phyloP scores from a whole-genome alignment of 2,113 vertebrate genomes.

The Cheirogaleus medius region DNA sequence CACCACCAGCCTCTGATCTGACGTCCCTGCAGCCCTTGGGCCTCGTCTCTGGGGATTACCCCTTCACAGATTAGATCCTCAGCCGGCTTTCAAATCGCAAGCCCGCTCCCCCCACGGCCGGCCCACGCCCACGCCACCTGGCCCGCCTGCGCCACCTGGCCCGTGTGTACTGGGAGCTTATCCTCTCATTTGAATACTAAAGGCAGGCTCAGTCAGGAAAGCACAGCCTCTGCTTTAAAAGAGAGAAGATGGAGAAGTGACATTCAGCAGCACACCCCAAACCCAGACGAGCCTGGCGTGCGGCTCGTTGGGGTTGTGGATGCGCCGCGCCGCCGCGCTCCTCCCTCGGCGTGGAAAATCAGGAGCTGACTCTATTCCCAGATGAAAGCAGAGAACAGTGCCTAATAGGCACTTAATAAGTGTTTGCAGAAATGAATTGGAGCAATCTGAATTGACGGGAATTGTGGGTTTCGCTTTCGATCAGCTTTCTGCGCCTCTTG shows the following conservation, averaged over 20 bases:
- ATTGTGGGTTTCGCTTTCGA: slow-evolving; percentile 35
- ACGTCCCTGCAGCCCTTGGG: not conserved
- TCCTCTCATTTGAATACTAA: slow-evolving; percentile 46
- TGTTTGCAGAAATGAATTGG: slow-evolving; percentile 59
- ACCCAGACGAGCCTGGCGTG: not conserved
- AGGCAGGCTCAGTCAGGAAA: not conserved
- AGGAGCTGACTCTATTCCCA: slow-evolving; percentile 41
- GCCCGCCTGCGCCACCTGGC: not conserved
- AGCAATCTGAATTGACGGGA: slow-evolving; percentile 34
- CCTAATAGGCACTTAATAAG: slow-evolving; percentile 60
- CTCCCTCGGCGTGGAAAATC: not conserved
- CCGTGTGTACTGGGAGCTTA: not conserved
- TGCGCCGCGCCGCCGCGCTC: not conserved
- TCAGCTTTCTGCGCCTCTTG: slow-evolving; percentile 45
- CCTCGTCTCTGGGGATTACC: not conserved
- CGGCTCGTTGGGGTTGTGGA: not conserved
- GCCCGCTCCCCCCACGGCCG: not conserved
- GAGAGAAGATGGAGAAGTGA: not conserved
- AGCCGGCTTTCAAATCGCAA: not conserved
- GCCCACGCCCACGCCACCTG: not conserved
- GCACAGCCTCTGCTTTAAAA: not conserved
- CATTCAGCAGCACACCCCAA: not conserved
- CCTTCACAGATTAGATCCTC: not conserved
- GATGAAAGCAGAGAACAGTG: not conserved
- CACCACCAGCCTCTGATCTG: not conserved